Conservation (phyloP, 2,797 vertebrate species). For the Bradypus variegatus region DNA sequence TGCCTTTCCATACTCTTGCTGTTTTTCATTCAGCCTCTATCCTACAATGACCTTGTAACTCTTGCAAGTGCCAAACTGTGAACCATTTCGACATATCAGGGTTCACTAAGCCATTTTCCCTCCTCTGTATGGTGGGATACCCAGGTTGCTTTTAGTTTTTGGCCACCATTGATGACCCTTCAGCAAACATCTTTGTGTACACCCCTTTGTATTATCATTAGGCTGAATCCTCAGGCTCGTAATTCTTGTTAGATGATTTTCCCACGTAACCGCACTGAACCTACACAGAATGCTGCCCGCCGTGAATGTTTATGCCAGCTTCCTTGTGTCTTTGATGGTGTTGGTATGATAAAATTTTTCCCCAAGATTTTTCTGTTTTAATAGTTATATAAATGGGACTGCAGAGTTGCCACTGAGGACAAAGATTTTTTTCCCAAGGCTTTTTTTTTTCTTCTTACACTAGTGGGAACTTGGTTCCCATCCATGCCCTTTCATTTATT, state of each 20-base stretch:
- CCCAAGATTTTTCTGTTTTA: background rate
- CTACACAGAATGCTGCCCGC: too few species aligned
- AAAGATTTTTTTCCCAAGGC: background rate
- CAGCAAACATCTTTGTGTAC: background rate
- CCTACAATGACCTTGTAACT: too few species aligned
- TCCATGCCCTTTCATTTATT: background rate
- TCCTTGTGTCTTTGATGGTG: background rate
- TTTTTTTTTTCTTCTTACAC: background rate
- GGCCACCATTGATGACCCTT: accelerated
- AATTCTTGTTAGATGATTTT: background rate
- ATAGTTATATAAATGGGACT: background rate
- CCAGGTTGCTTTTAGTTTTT: background rate
- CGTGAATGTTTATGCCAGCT: background rate
- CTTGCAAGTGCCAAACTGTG: too few species aligned
- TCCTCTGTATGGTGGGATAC: too few species aligned
- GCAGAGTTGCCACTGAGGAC: background rate
- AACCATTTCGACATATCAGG: too few species aligned
- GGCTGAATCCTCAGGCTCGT: background rate
- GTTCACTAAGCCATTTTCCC: too few species aligned
- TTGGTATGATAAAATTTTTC: background rate
- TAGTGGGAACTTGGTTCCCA: background rate
- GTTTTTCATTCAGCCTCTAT: too few species aligned
- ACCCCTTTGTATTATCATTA: background rate
- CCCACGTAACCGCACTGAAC: too few species aligned
- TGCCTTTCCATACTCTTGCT: too few species aligned